phyloP scores from a whole-genome alignment of 1,140 invertebrate species.

The Drosophila subpulchrella region DNA sequence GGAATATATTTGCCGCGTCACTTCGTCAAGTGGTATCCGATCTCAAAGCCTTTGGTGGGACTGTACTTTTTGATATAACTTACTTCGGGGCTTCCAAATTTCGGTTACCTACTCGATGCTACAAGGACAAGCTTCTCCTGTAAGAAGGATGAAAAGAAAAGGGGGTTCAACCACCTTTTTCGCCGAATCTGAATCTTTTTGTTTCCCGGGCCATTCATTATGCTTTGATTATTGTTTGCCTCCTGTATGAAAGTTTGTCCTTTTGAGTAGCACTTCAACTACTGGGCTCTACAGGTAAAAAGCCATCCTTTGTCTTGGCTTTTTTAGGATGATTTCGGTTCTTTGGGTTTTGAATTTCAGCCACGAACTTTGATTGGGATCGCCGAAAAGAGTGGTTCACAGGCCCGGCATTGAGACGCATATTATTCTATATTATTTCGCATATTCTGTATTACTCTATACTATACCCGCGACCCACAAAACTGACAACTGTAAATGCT shows the following conservation, averaged over 20 bases:
- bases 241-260: conserved; percentile 63
- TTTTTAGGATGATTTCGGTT: conserved; percentile 23
- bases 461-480: conserved; percentile 21
- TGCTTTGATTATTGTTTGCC: conserved; percentile 56
- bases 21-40: conserved; percentile 30
- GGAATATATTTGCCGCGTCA: conserved; percentile 28
- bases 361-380: conserved; percentile 53
- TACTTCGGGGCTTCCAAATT: conserved; percentile 10
- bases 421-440: conserved; percentile 20
- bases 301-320: conserved; percentile 30
- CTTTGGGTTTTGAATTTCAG: conserved; percentile 71
- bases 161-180: conserved; percentile 75
- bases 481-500: conserved; percentile 58
- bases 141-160: conserved; percentile 8
- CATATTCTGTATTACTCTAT: conserved; percentile 15
- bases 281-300: conserved; percentile 39
- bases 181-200: conserved; percentile 28
- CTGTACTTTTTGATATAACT: conserved; percentile 16
- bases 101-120: conserved; percentile 35
- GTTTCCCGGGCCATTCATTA: conserved; percentile 55
- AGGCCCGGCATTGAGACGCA: conserved; percentile 28
- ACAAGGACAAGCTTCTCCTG: conserved; percentile 56
- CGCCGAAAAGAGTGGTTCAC: conserved; percentile 30
- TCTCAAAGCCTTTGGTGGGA: conserved; percentile 8
- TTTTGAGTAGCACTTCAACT: conserved; percentile 50